Percentiles rank a stretch among this genome's conserved stretches.
Evolutionary conservation across 2,888 invertebrate genomes (phyloP).

Genomic region (Megamerina dolium): DNA sequence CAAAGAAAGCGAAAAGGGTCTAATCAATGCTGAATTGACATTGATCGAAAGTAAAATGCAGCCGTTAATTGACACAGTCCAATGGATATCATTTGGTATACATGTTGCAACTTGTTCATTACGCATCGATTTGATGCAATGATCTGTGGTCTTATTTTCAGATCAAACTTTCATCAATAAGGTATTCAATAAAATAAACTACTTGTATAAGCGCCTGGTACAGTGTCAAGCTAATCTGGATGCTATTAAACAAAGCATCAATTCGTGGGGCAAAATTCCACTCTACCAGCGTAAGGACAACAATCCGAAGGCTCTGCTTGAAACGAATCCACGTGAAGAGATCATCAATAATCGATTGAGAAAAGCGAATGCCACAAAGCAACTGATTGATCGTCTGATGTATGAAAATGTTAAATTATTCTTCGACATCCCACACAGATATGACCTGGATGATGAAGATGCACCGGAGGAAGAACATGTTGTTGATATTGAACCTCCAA

Average conservation of each 20-base stretch:
- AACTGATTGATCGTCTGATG: slow-evolving; percentile 56
- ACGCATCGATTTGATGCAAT: slow-evolving; percentile 2
- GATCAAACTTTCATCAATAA: slow-evolving; percentile 65
- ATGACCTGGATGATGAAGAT: slow-evolving; percentile 20
- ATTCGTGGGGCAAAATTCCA: slow-evolving; percentile 67
- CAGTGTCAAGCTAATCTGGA: slow-evolving; percentile 63
- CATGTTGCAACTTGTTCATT: neutral
- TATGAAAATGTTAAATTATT: slow-evolving; percentile 63
- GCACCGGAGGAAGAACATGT: slow-evolving; percentile 13
- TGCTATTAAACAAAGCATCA: slow-evolving; percentile 55
- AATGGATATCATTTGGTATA: slow-evolving; percentile 30
- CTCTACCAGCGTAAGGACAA: slow-evolving; percentile 69
- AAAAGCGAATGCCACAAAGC: slow-evolving; percentile 52
- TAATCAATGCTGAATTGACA: slow-evolving; percentile 69
- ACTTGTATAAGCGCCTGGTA: slow-evolving; percentile 63
- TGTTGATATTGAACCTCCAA: slow-evolving; percentile 16
- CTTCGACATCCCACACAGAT: slow-evolving; percentile 52
- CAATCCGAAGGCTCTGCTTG: slow-evolving; percentile 54
- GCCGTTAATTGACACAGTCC: slow-evolving; percentile 53
- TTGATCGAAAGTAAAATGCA: slow-evolving; percentile 67
- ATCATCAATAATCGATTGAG: slow-evolving; percentile 36
- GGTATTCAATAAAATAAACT: slow-evolving; percentile 62
- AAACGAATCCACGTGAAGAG: slow-evolving; percentile 42
- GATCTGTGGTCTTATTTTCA: slow-evolving; percentile 22
- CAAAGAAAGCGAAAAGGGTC: slow-evolving; percentile 67